Evolutionary conservation across 2,113 vertebrate genomes (phyloP).

Genomic region (Cyanoderma ruficeps): DNA sequence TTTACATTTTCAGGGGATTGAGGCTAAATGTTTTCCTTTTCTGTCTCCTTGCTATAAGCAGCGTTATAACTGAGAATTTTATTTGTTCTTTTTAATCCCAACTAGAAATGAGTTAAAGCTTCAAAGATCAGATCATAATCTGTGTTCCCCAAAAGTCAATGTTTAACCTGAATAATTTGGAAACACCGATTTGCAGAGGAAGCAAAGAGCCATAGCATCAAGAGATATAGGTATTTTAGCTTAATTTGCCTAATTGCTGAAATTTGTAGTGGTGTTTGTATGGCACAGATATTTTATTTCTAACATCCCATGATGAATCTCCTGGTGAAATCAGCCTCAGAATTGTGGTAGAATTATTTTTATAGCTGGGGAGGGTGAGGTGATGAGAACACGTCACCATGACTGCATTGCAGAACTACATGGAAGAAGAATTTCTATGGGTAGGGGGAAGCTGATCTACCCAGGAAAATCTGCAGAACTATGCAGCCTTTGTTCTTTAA

Average conservation of each 20-base stretch:
- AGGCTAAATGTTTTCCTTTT: not conserved
- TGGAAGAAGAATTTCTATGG: not conserved
- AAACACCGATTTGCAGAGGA: not conserved
- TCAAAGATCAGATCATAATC: not conserved
- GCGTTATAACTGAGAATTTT: not conserved
- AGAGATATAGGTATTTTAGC: not conserved
- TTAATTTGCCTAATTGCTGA: not conserved
- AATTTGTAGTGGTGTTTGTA: not conserved
- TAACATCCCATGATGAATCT: not conserved
- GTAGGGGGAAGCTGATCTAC: not conserved
- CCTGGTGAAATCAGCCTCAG: not conserved
- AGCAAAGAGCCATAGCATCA: not conserved
- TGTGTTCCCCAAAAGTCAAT: not conserved
- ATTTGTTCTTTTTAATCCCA: not conserved
- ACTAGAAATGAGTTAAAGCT: not conserved
- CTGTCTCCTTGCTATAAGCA: not conserved
- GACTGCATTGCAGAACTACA: constrained; percentile 28
- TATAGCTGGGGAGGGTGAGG: not conserved
- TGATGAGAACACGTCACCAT: not conserved
- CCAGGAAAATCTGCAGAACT: not conserved
- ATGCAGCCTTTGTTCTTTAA: not conserved
- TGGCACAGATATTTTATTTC: not conserved
- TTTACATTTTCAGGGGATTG: not conserved
- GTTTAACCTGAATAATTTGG: not conserved
- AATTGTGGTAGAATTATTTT: constrained; percentile 8